A percentile compares a stretch with the other conserved stretches of the same genome.
Conservation (phyloP, 1,140 invertebrate genomes). For the Mizuhopecten yessoensis region DNA sequence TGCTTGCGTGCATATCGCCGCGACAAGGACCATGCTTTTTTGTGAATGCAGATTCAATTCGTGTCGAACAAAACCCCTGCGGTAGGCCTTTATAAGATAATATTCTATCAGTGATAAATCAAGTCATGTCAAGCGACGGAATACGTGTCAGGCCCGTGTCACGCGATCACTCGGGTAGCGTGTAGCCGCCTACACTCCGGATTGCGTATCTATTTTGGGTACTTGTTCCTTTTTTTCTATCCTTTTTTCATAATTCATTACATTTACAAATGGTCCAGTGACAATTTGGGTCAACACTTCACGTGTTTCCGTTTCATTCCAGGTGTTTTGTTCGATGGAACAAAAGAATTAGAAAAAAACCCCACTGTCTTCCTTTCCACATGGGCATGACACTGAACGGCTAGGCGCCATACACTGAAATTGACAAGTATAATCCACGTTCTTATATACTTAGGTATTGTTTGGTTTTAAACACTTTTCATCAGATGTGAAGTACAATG, state of each 20-base stretch:
- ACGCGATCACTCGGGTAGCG: neutral
- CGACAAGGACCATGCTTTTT: slow-evolving; percentile 18
- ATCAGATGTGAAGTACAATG: slow-evolving; percentile 21
- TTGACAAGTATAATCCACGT: neutral
- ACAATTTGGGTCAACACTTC: slow-evolving; percentile 33
- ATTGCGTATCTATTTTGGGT: neutral
- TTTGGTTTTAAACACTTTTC: slow-evolving; percentile 9
- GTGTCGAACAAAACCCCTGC: slow-evolving; percentile 17
- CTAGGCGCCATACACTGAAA: slow-evolving; percentile 19
- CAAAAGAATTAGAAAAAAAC: neutral
- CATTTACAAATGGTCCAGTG: slow-evolving; percentile 15
- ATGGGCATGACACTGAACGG: neutral
- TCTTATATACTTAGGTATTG: slow-evolving; percentile 34
- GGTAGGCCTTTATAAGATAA: slow-evolving; percentile 3
- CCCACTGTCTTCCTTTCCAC: neutral
- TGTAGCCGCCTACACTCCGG: neutral
- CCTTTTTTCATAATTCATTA: slow-evolving; percentile 37
- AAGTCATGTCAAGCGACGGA: neutral
- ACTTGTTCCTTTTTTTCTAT: slow-evolving; percentile 3
- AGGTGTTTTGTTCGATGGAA: slow-evolving; percentile 26
- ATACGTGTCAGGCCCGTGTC: neutral
- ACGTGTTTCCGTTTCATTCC: slow-evolving; percentile 25
- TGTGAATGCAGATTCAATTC: slow-evolving; percentile 33
- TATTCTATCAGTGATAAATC: neutral
- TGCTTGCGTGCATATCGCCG: neutral